Conservation (phyloP, 2,797 vertebrate genomes). For the Cygnus olor region DNA sequence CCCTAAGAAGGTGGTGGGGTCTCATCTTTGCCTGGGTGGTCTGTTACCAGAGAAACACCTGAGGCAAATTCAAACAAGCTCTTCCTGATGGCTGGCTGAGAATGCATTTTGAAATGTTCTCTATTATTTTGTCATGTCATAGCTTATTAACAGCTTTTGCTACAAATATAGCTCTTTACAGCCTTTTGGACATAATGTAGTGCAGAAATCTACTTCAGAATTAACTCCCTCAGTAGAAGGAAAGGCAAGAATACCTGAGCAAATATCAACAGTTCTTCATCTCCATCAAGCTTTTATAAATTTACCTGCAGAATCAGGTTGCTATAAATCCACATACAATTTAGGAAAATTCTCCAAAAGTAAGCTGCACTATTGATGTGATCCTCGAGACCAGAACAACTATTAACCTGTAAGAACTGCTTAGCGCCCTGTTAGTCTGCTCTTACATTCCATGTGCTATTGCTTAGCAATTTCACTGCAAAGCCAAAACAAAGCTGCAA, state of each 20-base stretch:
- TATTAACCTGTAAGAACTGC: not conserved
- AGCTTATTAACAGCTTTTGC: slow-evolving; percentile 4
- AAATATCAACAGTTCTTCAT: not conserved
- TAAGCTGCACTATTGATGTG: not conserved
- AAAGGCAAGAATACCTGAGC: not conserved
- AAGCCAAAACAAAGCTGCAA: not conserved
- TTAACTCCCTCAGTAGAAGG: not conserved
- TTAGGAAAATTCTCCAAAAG: not conserved
- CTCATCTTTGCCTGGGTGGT: not conserved
- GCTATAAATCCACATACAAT: not conserved
- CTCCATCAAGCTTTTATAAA: not conserved
- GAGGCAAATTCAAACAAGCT: not conserved
- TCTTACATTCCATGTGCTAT: not conserved
- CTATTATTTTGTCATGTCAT: not conserved
- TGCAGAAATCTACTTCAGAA: not conserved
- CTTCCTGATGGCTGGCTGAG: not conserved
- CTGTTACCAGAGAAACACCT: not conserved
- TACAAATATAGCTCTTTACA: not conserved
- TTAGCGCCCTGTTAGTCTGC: not conserved
- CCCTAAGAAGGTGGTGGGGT: not conserved
- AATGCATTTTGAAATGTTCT: not conserved
- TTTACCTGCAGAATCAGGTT: not conserved
- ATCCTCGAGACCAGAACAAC: not conserved
- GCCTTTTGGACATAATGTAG: not conserved
- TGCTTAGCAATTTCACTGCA: not conserved